Evolutionary conservation across 2,797 vertebrate species (phyloP), one percentile per base, ranked within the genome.

Genomic region (Rhinogobio ventralis): DNA sequence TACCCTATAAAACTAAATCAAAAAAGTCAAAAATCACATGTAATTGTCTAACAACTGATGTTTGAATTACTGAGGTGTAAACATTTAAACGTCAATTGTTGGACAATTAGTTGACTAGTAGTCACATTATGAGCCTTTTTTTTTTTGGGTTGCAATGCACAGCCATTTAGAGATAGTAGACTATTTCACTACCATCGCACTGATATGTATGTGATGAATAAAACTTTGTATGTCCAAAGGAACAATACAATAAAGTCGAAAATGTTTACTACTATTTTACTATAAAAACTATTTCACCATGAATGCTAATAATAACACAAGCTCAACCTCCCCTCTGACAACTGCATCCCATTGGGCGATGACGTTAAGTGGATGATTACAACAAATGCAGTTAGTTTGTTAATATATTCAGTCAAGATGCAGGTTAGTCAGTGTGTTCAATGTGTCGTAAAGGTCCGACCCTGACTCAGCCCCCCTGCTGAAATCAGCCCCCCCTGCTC

Each of bases 401-500:
- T 49, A n/a, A 1, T 85, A 36, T 57, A 51, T 36, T 67, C 68
- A 53, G 14, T 14, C 15, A 13, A 62, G 30, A 60, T 66, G 20
- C 78, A 39, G 15, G 75, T 36, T 67, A 11, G 25, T 60, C 42
- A 33, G 67, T 77, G 74, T 74, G 79, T 85, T 36, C 14, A 33
- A 75, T 60, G 68, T 67, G 42, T 73, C 57, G 60, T 68, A 66
- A 25, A 45, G 46, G 67, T 73, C 36, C 60, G n/a, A 78, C 51
- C 83, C 87, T 87, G 85, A 89, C 85, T 78, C 86, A 57, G 80
- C 84, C 57, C 45, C 77, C 73, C 83, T 77, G 51, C 81, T 87
- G 66, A 81, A 88, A 84, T 42, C 79, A 73, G 57, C 79, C 39
- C 62, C 62, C 67, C 51, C 49, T 49, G 60, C 75, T 57, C 46